Percentiles rank a stretch among this genome's conserved stretches.
Evolutionary conservation across 2,888 invertebrate species (phyloP).

Genomic region (Idaea straminata): DNA sequence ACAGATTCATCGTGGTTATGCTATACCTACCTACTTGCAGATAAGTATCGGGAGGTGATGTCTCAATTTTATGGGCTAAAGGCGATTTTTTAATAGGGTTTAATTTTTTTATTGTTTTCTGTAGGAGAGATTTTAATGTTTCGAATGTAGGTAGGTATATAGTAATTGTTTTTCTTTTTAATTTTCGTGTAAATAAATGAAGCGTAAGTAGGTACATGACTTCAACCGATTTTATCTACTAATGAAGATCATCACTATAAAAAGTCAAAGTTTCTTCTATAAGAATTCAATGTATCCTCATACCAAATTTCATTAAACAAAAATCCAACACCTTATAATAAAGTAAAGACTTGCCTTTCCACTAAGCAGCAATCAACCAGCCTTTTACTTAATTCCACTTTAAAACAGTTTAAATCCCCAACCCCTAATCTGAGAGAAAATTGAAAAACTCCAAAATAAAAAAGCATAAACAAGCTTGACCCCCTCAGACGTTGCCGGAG

Average conservation of each 20-base stretch:
- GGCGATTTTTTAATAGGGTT: not conserved
- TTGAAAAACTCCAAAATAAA: conserved; percentile 20
- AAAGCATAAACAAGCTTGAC: conserved; percentile 31
- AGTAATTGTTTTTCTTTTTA: no score
- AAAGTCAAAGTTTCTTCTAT: no score
- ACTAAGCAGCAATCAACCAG: no score
- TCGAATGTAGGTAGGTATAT: not conserved
- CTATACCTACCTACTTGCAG: not conserved
- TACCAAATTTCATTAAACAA: no score
- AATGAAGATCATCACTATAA: no score
- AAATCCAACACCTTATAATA: no score
- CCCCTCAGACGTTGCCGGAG: conserved; percentile 8
- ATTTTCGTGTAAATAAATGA: no score
- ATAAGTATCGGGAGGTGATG: not conserved
- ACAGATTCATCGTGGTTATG: conserved; percentile 24
- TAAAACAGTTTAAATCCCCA: conserved; percentile 23
- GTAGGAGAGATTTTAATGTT: conserved; percentile 1
- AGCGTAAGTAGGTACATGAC: no score
- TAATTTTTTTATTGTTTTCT: conserved; percentile 12
- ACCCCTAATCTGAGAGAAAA: conserved; percentile 32
- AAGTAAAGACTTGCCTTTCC: no score
- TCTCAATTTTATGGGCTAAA: not conserved
- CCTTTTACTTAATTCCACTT: not conserved
- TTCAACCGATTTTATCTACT: no score
- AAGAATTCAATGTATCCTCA: no score